Evolutionary conservation across 1,140 invertebrate genomes (phyloP).

Genomic region (Goniozus legneri): DNA sequence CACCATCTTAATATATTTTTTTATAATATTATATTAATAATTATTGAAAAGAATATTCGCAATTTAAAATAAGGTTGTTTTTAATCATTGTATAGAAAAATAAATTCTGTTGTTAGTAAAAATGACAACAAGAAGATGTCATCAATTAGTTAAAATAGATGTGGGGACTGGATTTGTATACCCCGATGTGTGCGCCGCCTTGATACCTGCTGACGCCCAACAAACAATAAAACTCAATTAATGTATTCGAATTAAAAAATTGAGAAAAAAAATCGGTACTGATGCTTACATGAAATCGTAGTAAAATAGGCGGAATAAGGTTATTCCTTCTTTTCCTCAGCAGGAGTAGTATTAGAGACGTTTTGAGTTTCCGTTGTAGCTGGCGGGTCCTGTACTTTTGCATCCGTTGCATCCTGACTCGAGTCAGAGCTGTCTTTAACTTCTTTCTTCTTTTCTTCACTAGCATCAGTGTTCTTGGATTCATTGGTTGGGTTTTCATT

Average conservation of each 20-base stretch:
- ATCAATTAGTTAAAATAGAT: conserved; percentile 49
- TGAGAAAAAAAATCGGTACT: conserved; percentile 4
- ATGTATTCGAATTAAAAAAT: conserved; percentile 4
- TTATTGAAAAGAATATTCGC: conserved; percentile 10
- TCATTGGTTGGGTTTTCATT: conserved; percentile 39
- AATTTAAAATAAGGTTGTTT: conserved; percentile 2
- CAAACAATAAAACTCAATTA: background rate
- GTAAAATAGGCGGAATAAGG: conserved; percentile 33
- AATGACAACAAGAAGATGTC: conserved; percentile 40
- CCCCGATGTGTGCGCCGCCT: conserved; percentile 41
- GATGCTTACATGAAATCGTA: conserved; percentile 26
- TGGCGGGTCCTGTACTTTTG: conserved; percentile 23
- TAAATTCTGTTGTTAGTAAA: conserved; percentile 33
- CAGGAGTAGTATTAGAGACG: conserved; percentile 31
- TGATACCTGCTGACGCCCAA: conserved; percentile 34
- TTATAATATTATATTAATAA: too few species aligned
- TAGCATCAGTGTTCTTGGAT: conserved; percentile 25
- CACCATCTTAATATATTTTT: too few species aligned
- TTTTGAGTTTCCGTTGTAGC: conserved; percentile 37
- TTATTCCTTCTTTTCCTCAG: conserved; percentile 52
- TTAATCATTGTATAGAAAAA: conserved; percentile 9
- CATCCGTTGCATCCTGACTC: conserved; percentile 47
- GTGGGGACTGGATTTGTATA: conserved; percentile 39
- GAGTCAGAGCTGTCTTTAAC: conserved; percentile 46
- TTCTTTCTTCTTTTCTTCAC: conserved; percentile 39